Conservation (phyloP, 1,140 invertebrate genomes). For the Heliconius hermathena region DNA sequence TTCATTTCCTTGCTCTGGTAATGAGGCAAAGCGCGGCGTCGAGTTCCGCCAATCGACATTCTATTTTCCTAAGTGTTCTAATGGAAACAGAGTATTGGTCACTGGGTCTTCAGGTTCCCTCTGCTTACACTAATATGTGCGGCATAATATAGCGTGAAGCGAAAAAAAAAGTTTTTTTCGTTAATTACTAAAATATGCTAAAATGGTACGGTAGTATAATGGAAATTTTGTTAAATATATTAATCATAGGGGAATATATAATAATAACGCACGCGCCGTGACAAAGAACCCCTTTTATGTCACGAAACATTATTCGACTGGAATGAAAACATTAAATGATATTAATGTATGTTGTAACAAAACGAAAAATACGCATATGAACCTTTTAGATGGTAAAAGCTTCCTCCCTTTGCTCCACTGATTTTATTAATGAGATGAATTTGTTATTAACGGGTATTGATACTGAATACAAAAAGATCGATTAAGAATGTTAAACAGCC, state of each 20-base stretch:
- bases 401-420: slow-evolving; percentile 64
- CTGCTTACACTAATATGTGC: no score
- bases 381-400: slow-evolving; percentile 54
- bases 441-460: slow-evolving; percentile 73
- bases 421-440: slow-evolving; percentile 74
- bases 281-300: slow-evolving; percentile 52
- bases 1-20: no score
- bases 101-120: no score
- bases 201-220: slow-evolving; percentile 16
- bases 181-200: slow-evolving; percentile 12
- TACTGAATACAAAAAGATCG: slow-evolving; percentile 69
- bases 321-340: slow-evolving; percentile 64
- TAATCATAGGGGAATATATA: slow-evolving; percentile 42
- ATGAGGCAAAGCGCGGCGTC: no score
- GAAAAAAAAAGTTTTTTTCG: not conserved
- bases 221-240: slow-evolving; percentile 26
- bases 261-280: slow-evolving; percentile 46
- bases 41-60: not conserved
- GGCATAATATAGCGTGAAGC: no score
- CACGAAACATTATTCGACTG: slow-evolving; percentile 47
- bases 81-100: no score
- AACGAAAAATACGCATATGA: slow-evolving; percentile 52
- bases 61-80: no score
- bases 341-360: slow-evolving; percentile 59
- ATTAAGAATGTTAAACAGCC: slow-evolving; percentile 77